A percentile compares a stretch with the other conserved stretches of the same genome.
These are phyloP conservation scores for Lerista edwardsae DNA, from an alignment of 2,797 vertebrate genomes.

Conservation along the genomic window DNA sequence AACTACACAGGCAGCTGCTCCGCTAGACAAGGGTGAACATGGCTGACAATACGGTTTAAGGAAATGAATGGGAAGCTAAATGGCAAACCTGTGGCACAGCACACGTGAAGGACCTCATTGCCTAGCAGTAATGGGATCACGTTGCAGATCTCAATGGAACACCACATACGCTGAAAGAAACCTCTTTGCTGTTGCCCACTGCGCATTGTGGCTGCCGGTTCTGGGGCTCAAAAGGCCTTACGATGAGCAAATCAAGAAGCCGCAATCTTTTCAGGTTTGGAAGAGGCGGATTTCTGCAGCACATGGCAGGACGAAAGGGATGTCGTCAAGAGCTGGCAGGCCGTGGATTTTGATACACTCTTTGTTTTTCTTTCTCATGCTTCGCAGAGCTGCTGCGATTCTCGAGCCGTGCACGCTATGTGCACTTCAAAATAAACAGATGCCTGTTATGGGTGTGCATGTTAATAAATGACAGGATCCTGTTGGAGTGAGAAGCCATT, in stretches of 20 bases:
- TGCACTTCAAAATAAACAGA: background rate
- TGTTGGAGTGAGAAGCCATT: background rate
- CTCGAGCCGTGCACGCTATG: background rate
- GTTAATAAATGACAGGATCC: background rate
- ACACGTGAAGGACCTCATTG: conserved; percentile 73
- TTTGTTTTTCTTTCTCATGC: conserved; percentile 34
- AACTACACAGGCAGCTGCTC: conserved; percentile 80
- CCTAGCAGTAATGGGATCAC: conserved; percentile 73
- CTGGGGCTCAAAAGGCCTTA: conserved; percentile 20
- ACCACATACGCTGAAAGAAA: conserved; percentile 71
- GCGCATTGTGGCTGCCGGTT: conserved; percentile 46
- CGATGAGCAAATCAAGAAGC: conserved; percentile 48
- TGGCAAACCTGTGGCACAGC: conserved; percentile 67
- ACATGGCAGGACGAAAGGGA: conserved; percentile 34
- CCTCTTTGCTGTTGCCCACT: conserved; percentile 66
- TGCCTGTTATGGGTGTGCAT: background rate
- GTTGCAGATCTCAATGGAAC: conserved; percentile 72
- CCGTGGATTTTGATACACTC: conserved; percentile 20
- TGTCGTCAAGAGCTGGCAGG: conserved; percentile 45
- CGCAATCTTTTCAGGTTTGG: conserved; percentile 48
- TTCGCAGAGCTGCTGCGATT: conserved; percentile 16
- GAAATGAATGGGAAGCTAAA: conserved; percentile 73
- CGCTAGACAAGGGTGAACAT: conserved; percentile 71
- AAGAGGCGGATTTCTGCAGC: conserved; percentile 45
- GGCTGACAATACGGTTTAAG: conserved; percentile 81